Conservation (phyloP, 2,113 vertebrate species). For the Oenanthe melanoleuca region DNA sequence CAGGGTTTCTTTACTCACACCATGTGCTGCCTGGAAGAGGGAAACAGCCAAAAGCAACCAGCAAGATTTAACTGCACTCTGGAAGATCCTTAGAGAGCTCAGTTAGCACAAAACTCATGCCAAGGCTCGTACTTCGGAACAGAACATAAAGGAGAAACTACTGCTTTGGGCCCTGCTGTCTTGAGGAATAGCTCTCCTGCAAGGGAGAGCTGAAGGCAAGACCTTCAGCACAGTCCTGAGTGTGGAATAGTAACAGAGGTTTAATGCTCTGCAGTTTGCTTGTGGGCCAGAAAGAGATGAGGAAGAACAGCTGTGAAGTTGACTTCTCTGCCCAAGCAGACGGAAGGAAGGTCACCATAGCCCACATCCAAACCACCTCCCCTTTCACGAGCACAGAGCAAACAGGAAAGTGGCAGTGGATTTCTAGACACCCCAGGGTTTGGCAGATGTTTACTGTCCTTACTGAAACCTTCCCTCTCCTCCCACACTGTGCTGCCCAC, state of each 20-base stretch:
- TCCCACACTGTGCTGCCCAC: background rate
- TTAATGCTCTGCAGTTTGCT: background rate
- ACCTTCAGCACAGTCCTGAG: background rate
- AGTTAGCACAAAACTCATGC: background rate
- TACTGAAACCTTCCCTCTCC: background rate
- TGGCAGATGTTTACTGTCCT: background rate
- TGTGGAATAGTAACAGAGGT: background rate
- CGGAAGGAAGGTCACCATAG: background rate
- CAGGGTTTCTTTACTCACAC: background rate
- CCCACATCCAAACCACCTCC: background rate
- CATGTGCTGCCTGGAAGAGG: background rate
- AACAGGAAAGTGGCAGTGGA: background rate
- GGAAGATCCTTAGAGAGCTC: background rate
- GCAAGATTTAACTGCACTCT: background rate
- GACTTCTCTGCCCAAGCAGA: background rate
- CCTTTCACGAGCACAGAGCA: background rate
- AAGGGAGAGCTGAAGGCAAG: background rate
- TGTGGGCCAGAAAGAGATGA: background rate
- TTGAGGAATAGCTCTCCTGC: background rate
- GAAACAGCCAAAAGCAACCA: background rate
- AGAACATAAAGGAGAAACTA: background rate
- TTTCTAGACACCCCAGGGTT: background rate
- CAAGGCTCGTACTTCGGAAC: background rate
- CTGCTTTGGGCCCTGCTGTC: background rate
- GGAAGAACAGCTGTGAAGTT: background rate